These are phyloP conservation scores for Penaeus vannamei DNA, from an alignment of 1,140 invertebrate species.

Conservation along the genomic window DNA sequence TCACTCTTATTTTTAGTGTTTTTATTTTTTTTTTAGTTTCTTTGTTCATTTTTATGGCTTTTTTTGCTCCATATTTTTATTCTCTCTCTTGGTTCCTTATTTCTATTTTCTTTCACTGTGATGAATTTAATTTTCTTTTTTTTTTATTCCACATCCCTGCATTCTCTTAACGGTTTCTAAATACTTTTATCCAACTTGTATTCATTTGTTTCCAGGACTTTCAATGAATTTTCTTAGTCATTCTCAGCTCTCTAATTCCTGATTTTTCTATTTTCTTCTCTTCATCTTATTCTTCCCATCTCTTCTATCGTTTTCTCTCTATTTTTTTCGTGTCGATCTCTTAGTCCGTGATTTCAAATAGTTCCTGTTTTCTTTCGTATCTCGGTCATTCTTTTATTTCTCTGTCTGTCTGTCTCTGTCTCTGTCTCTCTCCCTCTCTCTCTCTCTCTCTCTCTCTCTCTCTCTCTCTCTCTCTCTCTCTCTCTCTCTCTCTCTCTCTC, in stretches of 20 bases:
- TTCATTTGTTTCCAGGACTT: not conserved
- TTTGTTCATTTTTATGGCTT: not conserved
- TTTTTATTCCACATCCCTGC: not conserved
- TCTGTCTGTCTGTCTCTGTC: constrained; percentile 4
- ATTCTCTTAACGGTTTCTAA: not conserved
- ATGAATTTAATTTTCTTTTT: not conserved
- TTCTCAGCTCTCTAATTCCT: not conserved
- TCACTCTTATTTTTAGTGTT: not conserved
- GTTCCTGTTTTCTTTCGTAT: not conserved
- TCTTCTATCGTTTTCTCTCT: constrained; percentile 3
- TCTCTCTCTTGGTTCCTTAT: constrained; percentile 17
- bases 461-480: constrained; percentile 35
- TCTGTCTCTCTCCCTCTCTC: constrained; percentile 30
- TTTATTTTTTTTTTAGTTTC: not conserved
- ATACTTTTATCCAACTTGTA: not conserved
- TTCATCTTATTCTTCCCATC: not conserved
- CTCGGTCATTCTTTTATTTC: not conserved
- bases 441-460: constrained; percentile 46
- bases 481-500: constrained; percentile 47
- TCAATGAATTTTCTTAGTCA: not conserved
- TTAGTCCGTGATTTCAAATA: not conserved
- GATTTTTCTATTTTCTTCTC: not conserved
- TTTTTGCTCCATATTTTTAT: not conserved
- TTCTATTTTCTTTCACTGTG: not conserved
- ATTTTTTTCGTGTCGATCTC: not conserved